Percentiles rank a stretch among this genome's conserved stretches.
Conservation (phyloP, 2,797 vertebrate genomes). For the Miichthys miiuy region DNA sequence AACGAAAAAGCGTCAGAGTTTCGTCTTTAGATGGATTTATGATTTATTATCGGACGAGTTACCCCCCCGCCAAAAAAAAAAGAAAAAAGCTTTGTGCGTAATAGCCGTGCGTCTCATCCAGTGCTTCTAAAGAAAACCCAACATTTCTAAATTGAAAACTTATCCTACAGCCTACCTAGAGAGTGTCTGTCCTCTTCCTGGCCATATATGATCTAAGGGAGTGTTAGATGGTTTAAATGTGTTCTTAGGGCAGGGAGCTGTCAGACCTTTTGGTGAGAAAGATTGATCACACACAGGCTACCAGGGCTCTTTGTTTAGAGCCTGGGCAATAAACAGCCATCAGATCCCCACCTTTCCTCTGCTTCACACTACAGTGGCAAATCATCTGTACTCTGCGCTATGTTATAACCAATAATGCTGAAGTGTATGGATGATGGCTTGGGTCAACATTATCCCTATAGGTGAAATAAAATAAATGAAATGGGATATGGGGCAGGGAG, state of each 20-base stretch:
- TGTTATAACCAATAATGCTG: conserved; percentile 56
- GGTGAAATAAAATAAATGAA: conserved; percentile 57
- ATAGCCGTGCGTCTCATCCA: conserved; percentile 42
- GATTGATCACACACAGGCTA: conserved; percentile 97
- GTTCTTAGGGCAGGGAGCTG: conserved; percentile 99
- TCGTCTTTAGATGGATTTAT: conserved; percentile 28
- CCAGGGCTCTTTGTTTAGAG: conserved; percentile 98
- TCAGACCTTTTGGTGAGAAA: conserved; percentile 98
- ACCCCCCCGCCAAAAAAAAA: not conserved
- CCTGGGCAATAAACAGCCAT: conserved; percentile 92
- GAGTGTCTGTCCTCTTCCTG: conserved; percentile 88
- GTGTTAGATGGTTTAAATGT: conserved; percentile 96
- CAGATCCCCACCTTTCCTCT: conserved; percentile 76
- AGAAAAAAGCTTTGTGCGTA: conserved; percentile 33
- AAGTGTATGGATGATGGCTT: conserved; percentile 48
- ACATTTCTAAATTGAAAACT: conserved; percentile 49
- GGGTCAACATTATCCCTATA: conserved; percentile 47
- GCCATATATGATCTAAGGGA: conserved; percentile 93
- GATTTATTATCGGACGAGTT: conserved; percentile 25
- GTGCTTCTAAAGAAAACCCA: conserved; percentile 40
- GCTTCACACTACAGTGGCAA: conserved; percentile 66
- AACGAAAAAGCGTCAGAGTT: conserved; percentile 51
- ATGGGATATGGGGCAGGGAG: conserved; percentile 25
- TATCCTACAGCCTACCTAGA: conserved; percentile 62
- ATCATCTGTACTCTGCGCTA: conserved; percentile 45